These are phyloP conservation scores for Allophyes oxyacanthae DNA, from an alignment of 2,888 invertebrate species.

Conservation along the genomic window DNA sequence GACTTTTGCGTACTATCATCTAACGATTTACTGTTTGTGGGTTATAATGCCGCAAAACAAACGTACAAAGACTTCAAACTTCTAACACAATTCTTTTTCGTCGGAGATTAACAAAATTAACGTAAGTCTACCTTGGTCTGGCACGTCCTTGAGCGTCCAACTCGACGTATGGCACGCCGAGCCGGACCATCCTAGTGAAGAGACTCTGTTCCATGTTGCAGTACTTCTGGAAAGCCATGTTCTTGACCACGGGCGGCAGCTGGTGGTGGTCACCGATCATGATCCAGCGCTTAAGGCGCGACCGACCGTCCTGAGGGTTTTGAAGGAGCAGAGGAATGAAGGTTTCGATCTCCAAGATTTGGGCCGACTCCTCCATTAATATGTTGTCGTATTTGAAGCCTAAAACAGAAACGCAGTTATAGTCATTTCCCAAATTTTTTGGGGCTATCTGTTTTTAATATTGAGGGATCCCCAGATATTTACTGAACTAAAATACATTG, in stretches of 20 bases:
- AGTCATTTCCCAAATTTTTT: too few relatives aligned
- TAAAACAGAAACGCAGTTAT: slow-evolving; percentile 63
- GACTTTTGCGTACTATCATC: too few relatives aligned
- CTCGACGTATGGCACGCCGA: slow-evolving; percentile 99
- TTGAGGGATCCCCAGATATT: too few relatives aligned
- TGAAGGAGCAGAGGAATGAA: slow-evolving; percentile 99
- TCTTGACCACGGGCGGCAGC: slow-evolving; percentile 99
- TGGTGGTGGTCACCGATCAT: slow-evolving; percentile 99
- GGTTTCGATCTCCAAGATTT: slow-evolving; percentile 99
- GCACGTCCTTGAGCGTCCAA: slow-evolving; percentile 99
- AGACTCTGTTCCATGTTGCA: slow-evolving; percentile 99
- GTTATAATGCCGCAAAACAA: too few relatives aligned
- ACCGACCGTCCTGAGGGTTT: slow-evolving; percentile 98
- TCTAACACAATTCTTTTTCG: too few relatives aligned
- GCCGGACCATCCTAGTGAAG: slow-evolving; percentile 98
- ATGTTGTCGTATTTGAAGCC: slow-evolving; percentile 99
- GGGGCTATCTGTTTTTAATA: too few relatives aligned
- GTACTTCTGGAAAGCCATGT: slow-evolving; percentile 99
- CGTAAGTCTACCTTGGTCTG: slow-evolving; percentile 91
- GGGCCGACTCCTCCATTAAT: slow-evolving; percentile 99
- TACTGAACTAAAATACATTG: too few relatives aligned
- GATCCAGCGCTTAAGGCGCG: slow-evolving; percentile 99
- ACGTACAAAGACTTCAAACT: too few relatives aligned
- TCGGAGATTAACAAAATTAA: neutral
- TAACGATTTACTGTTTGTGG: too few relatives aligned